Base-by-base conservation (phyloP, 64 coral and sea anemone species). In the Acropora tenuis region DNA sequence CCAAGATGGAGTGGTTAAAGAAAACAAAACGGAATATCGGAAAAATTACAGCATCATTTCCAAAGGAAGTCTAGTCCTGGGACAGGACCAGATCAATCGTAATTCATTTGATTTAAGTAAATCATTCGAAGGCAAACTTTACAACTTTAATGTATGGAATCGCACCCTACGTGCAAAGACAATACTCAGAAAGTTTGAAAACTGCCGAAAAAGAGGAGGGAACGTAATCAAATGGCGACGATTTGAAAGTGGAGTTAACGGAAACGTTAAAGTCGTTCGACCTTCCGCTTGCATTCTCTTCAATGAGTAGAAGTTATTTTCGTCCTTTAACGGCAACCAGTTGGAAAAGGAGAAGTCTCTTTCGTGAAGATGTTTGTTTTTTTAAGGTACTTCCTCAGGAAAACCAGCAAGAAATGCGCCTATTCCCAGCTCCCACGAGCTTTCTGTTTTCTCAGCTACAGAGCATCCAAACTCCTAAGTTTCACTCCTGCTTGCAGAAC, bases 61-160 rank as follows among this genome's bases (percentile, higher is more conserved):
- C 6, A 58, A 58, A 13, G 82, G 44, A 72, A 85, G 11, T 2
- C 47, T 85, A 15, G 61, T 85, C 8, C 16, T 85, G n/a, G 82
- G 82, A 7, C 82, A 85, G 50, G 65, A 85, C 48, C 82, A 85
- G 50, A 8, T 7, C 13, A 2, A 16, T 8, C 16, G 12, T 13
- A 85, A 85, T 17, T 47, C 43, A 16, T 69, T 85, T 12, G 65
- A 85, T 48, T 10, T 44, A 1, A 78, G 9, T 6, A 43, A 43
- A 9, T 68, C 82, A 18, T 85, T 85, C n/a, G 45, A 20, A 17
- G 82, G 82, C 13, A 65, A 85, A 66, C 63, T 85, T 61, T 61
- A 30, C 6, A 46, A 71, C 7, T 85, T 85, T 45, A 85, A 85
- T 18, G 20, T 85, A 47, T 85, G 82, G 82, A 17, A 18, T 1